Evolutionary conservation across 2,797 vertebrate genomes (phyloP).

Genomic region (Balearica regulorum): DNA sequence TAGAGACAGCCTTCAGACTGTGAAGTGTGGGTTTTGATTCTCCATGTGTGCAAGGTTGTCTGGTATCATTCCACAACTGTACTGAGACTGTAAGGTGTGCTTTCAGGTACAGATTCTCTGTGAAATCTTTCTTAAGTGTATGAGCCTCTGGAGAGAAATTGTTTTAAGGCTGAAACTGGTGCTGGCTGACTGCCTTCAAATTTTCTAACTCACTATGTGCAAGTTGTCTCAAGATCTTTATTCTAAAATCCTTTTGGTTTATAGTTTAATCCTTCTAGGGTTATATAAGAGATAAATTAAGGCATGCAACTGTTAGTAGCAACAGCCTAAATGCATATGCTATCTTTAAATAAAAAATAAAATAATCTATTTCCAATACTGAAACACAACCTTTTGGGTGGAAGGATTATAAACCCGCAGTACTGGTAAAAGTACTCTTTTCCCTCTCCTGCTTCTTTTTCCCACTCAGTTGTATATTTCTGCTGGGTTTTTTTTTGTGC

Average conservation of each 20-base stretch:
- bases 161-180: neutral
- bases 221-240: neutral
- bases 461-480: neutral
- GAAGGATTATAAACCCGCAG: neutral
- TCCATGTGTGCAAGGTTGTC: neutral
- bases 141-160: neutral
- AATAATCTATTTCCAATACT: neutral
- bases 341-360: neutral
- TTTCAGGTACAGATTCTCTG: neutral
- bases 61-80: neutral
- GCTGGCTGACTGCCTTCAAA: neutral
- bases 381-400: neutral
- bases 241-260: neutral
- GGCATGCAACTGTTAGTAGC: neutral
- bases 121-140: neutral
- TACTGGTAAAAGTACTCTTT: neutral
- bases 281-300: neutral
- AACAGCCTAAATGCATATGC: neutral
- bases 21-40: neutral
- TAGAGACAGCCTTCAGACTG: neutral
- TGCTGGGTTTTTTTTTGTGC: neutral
- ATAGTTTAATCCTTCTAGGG: neutral
- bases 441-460: neutral
- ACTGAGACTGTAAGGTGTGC: neutral
- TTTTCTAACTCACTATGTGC: neutral